These are phyloP conservation scores for Noctuana brunneofusca DNA, from an alignment of 2,888 invertebrate species.

Conservation along the genomic window DNA sequence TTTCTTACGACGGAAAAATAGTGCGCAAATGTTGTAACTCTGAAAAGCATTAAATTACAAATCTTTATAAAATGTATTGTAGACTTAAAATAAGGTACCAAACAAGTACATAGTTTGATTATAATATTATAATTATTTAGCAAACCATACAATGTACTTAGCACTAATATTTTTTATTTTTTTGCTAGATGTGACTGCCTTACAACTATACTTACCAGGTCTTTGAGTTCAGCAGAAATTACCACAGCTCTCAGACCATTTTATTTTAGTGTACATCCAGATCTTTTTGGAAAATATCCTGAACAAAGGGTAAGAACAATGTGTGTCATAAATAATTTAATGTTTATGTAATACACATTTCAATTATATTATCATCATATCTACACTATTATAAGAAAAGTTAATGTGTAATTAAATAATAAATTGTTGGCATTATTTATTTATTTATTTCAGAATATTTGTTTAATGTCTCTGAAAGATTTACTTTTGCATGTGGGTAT, in stretches of 20 bases:
- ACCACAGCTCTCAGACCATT: constrained; percentile 96
- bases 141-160: too few species aligned
- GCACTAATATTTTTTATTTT: background rate
- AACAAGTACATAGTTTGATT: background rate
- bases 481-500: background rate
- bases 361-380: too few species aligned
- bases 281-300: constrained; percentile 96
- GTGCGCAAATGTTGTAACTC: constrained; percentile 45
- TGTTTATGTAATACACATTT: background rate
- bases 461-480: background rate
- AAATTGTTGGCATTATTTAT: background rate
- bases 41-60: background rate
- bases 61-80: constrained; percentile 64
- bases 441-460: too few species aligned
- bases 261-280: constrained; percentile 97
- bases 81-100: constrained; percentile 67
- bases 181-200: constrained; percentile 50
- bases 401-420: background rate
- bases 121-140: too few species aligned
- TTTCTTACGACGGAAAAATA: constrained; percentile 34
- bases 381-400: too few species aligned
- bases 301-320: constrained; percentile 87
- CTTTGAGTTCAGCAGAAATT: constrained; percentile 90
- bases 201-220: constrained; percentile 59
- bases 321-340: background rate